phyloP scores from a whole-genome alignment of 1,140 invertebrate species.

The Achroia grisella region DNA sequence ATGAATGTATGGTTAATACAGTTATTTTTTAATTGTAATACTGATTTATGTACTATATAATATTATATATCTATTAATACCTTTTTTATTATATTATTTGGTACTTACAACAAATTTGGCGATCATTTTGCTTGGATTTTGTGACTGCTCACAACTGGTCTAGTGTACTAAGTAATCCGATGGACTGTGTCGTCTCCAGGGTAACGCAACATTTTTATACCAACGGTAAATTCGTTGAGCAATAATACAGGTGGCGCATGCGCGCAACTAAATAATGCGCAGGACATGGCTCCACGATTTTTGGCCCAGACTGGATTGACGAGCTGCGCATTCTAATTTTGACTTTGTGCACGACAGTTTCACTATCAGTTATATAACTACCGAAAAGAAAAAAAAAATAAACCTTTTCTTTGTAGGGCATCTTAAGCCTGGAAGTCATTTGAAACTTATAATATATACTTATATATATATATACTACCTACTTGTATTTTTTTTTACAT shows the following conservation, averaged over 20 bases:
- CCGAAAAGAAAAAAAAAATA: slow-evolving; percentile 29
- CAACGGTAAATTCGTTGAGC: slow-evolving; percentile 42
- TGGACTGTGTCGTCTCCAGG: slow-evolving; percentile 51
- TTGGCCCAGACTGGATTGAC: slow-evolving; percentile 50
- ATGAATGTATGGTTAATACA: too few species aligned
- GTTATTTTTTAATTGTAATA: neutral
- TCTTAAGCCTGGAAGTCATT: too few species aligned
- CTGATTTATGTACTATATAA: neutral
- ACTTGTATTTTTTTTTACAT: too few species aligned
- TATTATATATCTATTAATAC: neutral
- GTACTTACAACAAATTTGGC: slow-evolving; percentile 75
- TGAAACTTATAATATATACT: too few species aligned
- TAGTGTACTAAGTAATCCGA: slow-evolving; percentile 29
- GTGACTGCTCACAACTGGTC: slow-evolving; percentile 61
- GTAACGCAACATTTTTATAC: slow-evolving; percentile 54
- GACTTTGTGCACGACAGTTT: slow-evolving; percentile 51
- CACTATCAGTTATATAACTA: slow-evolving; percentile 57
- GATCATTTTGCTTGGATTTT: slow-evolving; percentile 71
- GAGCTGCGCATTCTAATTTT: slow-evolving; percentile 58
- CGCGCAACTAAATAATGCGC: slow-evolving; percentile 35
- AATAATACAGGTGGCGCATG: slow-evolving; percentile 29
- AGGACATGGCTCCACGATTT: slow-evolving; percentile 50
- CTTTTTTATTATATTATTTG: slow-evolving; percentile 4
- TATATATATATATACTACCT: too few species aligned
- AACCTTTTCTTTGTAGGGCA: too few species aligned